A percentile compares a stretch with the other conserved stretches of the same genome.
These are phyloP conservation scores for Pandemis corylana DNA, from an alignment of 2,888 invertebrate genomes.

Conservation along the genomic window DNA sequence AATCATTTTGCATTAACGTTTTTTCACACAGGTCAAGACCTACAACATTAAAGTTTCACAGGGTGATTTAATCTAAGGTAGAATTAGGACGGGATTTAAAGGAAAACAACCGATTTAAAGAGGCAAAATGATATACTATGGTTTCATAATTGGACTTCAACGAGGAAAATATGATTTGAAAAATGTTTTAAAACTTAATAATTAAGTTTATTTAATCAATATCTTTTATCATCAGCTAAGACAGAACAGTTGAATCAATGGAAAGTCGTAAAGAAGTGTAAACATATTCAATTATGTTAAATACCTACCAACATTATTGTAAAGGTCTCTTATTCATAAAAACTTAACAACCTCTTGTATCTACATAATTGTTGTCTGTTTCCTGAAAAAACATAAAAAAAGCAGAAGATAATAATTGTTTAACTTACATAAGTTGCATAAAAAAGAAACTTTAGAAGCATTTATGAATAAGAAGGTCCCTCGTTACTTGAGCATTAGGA, in stretches of 20 bases:
- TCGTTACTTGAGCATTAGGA: background rate
- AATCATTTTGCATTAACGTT: slow-evolving; percentile 50
- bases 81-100: slow-evolving; percentile 68
- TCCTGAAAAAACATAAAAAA: background rate
- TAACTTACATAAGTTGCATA: background rate
- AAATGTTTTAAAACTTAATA: background rate
- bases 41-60: slow-evolving; percentile 68
- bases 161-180: background rate
- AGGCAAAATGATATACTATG: slow-evolving; percentile 47
- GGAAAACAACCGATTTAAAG: slow-evolving; percentile 44
- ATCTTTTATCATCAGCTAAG: background rate
- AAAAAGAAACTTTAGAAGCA: background rate
- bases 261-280: background rate
- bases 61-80: slow-evolving; percentile 83
- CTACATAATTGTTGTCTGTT: background rate
- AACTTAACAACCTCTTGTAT: background rate
- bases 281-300: background rate
- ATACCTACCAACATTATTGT: background rate
- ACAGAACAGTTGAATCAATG: background rate
- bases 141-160: background rate
- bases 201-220: background rate
- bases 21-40: slow-evolving; percentile 55
- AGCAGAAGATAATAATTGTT: background rate
- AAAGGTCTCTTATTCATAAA: background rate
- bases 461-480: background rate